Conservation (phyloP, 2,888 invertebrate species). For the Mythimna vitellina region DNA sequence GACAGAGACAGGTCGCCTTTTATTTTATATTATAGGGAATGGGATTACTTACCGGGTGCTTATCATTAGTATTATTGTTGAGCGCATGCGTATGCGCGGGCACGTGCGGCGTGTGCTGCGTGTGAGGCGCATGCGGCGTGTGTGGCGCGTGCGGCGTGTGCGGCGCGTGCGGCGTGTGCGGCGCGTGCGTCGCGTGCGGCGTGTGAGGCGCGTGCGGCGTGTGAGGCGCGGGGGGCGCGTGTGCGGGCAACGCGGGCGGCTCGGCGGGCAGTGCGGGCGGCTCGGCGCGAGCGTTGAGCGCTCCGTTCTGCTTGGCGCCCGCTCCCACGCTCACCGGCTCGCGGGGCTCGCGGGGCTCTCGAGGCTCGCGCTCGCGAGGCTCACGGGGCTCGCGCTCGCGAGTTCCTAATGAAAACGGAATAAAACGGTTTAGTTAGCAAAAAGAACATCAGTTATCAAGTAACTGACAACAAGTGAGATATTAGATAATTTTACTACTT, state of each 20-base stretch:
- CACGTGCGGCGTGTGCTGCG: constrained; percentile 19
- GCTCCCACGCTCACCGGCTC: constrained; percentile 58
- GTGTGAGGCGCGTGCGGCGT: too few relatives aligned
- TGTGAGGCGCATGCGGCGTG: not conserved
- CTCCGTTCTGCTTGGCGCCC: constrained; percentile 56
- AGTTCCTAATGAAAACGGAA: not conserved
- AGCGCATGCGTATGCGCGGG: constrained; percentile 60
- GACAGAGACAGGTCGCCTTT: too few relatives aligned
- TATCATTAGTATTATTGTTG: constrained; percentile 83
- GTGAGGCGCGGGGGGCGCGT: constrained; percentile 35
- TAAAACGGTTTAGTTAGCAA: accelerated
- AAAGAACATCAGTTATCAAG: not conserved
- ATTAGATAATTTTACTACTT: not conserved
- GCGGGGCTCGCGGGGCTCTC: constrained; percentile 36
- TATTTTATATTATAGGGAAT: too few relatives aligned
- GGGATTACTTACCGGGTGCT: constrained; percentile 72
- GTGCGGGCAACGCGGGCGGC: constrained; percentile 51
- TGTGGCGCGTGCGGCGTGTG: not conserved
- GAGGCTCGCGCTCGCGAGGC: constrained; percentile 42
- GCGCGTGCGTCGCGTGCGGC: constrained; percentile 28
- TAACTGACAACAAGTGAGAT: not conserved
- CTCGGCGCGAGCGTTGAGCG: constrained; percentile 33
- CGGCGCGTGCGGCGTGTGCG: too few relatives aligned
- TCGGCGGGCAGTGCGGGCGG: constrained; percentile 58
- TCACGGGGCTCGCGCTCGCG: constrained; percentile 41